phyloP scores from a whole-genome alignment of 2,113 vertebrate species.

The Romanogobio albipinnatus region DNA sequence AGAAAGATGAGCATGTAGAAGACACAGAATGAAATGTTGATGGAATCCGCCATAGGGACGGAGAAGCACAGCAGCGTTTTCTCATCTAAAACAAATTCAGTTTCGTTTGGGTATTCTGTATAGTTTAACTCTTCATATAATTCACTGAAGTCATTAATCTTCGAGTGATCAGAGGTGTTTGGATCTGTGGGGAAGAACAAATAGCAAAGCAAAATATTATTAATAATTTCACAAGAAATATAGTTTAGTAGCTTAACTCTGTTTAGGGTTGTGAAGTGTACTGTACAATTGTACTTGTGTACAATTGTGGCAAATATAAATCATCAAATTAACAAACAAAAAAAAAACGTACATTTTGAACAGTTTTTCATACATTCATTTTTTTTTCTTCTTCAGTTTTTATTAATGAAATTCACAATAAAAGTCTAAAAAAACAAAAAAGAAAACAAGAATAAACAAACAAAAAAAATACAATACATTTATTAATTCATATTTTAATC shows the following conservation, averaged over 20 bases:
- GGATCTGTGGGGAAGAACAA: slow-evolving; percentile 54
- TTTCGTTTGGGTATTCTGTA: slow-evolving; percentile 54
- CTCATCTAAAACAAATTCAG: slow-evolving; percentile 47
- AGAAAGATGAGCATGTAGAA: slow-evolving; percentile 73
- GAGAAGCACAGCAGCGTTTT: slow-evolving; percentile 61
- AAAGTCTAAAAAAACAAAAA: neutral
- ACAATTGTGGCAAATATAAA: neutral
- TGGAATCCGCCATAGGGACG: neutral
- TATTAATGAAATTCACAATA: neutral
- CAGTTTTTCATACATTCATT: too few species aligned
- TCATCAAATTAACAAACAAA: neutral
- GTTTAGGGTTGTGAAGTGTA: neutral
- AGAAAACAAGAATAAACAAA: neutral
- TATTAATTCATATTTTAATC: neutral
- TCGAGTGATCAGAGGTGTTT: slow-evolving; percentile 26
- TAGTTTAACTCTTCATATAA: slow-evolving; percentile 66
- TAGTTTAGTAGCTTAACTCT: neutral
- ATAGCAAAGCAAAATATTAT: neutral
- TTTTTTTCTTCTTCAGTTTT: too few species aligned
- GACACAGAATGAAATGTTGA: slow-evolving; percentile 32
- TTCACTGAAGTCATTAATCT: slow-evolving; percentile 40
- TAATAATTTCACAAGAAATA: neutral
- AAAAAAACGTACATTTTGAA: too few species aligned
- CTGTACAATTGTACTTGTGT: too few species aligned
- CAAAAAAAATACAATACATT: neutral